A percentile compares a stretch with the other conserved stretches of the same genome.
These are phyloP conservation scores for Columba janthina DNA, from an alignment of 2,113 vertebrate genomes.

Conservation along the genomic window DNA sequence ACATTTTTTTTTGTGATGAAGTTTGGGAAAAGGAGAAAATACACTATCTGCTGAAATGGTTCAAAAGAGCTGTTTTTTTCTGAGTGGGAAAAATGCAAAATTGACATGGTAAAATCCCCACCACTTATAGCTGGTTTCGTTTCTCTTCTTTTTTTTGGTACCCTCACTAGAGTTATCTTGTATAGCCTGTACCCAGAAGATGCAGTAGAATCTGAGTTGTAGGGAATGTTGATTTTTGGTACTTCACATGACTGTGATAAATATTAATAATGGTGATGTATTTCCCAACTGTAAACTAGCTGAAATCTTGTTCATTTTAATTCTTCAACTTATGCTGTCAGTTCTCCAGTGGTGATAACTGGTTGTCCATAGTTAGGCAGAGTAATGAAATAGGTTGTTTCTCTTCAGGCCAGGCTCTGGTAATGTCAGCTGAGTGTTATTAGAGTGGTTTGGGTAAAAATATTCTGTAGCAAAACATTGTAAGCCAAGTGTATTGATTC, in stretches of 20 bases:
- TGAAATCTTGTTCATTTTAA: not conserved
- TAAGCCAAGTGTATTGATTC: not conserved
- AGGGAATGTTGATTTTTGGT: not conserved
- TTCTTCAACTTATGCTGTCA: not conserved
- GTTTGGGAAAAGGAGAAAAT: not conserved
- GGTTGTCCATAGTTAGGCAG: not conserved
- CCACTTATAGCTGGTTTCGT: not conserved
- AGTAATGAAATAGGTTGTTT: not conserved
- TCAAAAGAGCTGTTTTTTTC: not conserved
- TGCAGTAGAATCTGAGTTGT: not conserved
- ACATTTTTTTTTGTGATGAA: not conserved
- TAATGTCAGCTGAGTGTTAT: not conserved
- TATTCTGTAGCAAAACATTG: not conserved
- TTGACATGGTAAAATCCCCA: not conserved
- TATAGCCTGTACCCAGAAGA: not conserved
- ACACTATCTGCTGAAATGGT: not conserved
- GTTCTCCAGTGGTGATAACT: not conserved
- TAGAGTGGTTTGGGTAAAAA: not conserved
- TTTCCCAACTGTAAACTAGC: not conserved
- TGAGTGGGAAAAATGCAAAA: not conserved
- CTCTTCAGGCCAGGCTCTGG: not conserved
- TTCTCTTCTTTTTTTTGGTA: not conserved
- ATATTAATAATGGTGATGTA: not conserved
- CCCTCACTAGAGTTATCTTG: fast-evolving
- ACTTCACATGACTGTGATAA: fast-evolving